Percentiles rank a stretch among this genome's conserved stretches.
Evolutionary conservation across 2,888 invertebrate species (phyloP).

Genomic region (Timema cristinae): DNA sequence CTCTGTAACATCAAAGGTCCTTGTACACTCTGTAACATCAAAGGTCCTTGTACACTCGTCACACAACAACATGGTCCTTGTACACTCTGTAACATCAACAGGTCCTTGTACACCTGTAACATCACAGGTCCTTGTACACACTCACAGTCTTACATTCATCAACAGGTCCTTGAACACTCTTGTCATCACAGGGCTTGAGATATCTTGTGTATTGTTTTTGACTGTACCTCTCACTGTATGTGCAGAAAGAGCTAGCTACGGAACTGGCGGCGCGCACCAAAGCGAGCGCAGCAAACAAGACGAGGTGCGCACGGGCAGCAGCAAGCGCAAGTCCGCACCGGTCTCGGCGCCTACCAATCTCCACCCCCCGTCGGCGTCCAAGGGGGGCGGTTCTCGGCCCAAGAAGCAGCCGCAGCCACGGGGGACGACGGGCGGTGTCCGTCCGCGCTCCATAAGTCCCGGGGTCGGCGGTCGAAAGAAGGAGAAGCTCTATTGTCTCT

Average conservation of each 20-base stretch:
- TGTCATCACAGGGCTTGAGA: too few relatives aligned
- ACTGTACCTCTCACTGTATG: conserved; percentile 27
- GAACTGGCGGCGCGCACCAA: conserved; percentile 68
- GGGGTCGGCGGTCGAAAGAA: conserved; percentile 50
- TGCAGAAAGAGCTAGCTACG: conserved; percentile 68
- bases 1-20: too few relatives aligned
- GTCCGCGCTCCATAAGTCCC: conserved; percentile 16
- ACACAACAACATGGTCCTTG: too few relatives aligned
- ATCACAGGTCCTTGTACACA: too few relatives aligned
- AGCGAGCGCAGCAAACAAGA: conserved; percentile 68
- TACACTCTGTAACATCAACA: too few relatives aligned
- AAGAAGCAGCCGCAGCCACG: conserved; percentile 42
- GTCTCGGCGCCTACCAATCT: conserved; percentile 43
- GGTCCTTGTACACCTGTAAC: too few relatives aligned
- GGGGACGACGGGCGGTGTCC: conserved; percentile 14
- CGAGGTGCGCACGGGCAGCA: conserved; percentile 56
- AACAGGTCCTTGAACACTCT: too few relatives aligned
- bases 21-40: too few relatives aligned
- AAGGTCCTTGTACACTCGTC: too few relatives aligned
- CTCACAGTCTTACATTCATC: too few relatives aligned
- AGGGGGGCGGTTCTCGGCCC: conserved; percentile 39
- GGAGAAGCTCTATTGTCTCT: conserved; percentile 84
- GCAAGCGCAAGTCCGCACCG: conserved; percentile 52
- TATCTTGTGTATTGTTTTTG: conserved; percentile 14
- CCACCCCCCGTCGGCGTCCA: conserved; percentile 39